Percentiles rank a stretch among this genome's conserved stretches.
These are phyloP conservation scores for Delichon dasypus DNA, from an alignment of 2,797 vertebrate genomes.

Conservation along the genomic window DNA sequence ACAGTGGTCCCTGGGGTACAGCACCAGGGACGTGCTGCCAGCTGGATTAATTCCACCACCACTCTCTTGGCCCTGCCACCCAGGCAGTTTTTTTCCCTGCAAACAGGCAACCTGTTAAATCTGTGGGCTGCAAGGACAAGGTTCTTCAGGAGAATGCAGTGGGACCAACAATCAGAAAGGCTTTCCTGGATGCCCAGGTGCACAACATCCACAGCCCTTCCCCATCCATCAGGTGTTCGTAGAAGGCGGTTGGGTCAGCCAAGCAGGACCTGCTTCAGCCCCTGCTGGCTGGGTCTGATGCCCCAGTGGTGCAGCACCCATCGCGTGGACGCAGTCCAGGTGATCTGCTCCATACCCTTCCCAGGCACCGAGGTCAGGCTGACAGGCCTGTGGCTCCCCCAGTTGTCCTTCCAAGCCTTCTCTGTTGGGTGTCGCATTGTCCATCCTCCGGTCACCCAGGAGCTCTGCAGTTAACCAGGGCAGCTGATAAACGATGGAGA, in stretches of 20 bases:
- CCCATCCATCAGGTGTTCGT: not conserved
- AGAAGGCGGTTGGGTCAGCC: not conserved
- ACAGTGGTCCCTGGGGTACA: not conserved
- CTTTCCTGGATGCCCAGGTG: not conserved
- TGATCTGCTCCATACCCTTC: not conserved
- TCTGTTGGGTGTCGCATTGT: not conserved
- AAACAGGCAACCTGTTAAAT: not conserved
- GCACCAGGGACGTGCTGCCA: not conserved
- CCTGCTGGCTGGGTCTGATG: not conserved
- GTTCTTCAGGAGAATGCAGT: not conserved
- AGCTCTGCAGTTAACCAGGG: not conserved
- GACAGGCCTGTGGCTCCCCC: not conserved
- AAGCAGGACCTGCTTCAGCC: not conserved
- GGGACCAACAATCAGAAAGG: not conserved
- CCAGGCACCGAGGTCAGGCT: not conserved
- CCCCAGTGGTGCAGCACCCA: not conserved
- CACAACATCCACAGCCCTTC: not conserved
- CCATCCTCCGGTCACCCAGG: not conserved
- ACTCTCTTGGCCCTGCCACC: not conserved
- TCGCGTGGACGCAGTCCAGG: too few species aligned
- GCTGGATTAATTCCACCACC: not conserved
- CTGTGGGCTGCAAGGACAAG: not conserved
- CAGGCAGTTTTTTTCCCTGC: too few species aligned
- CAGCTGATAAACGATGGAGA: not conserved
- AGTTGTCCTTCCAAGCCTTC: not conserved